Percentiles rank a stretch among this genome's conserved stretches.
Conservation (phyloP, 1,140 invertebrate species). For the Heliconius melpomene region DNA sequence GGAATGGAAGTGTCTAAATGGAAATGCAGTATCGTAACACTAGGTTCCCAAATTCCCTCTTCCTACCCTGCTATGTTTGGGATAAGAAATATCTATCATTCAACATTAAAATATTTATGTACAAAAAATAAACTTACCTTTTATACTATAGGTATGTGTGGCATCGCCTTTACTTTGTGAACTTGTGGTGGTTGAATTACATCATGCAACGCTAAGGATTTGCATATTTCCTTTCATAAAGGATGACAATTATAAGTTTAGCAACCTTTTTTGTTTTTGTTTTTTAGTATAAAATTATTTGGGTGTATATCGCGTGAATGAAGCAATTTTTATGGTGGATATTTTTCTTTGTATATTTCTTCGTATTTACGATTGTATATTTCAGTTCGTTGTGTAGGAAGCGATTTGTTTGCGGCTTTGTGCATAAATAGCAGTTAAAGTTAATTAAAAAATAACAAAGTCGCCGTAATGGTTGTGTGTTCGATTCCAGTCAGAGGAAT, state of each 20-base stretch:
- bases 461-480: too few species aligned
- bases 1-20: too few species aligned
- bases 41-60: too few species aligned
- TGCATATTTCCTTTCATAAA: conserved; percentile 42
- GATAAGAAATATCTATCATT: background rate
- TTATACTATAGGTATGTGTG: background rate
- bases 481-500: too few species aligned
- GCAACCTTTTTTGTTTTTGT: conserved; percentile 17
- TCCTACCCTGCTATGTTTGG: too few species aligned
- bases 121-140: background rate
- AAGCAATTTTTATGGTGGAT: background rate
- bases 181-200: conserved; percentile 43
- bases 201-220: conserved; percentile 51
- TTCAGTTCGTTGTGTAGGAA: background rate
- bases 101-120: background rate
- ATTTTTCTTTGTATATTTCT: background rate
- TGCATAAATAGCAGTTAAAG: too few species aligned
- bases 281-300: background rate
- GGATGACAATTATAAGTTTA: conserved; percentile 48
- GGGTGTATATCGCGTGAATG: conserved; percentile 15
- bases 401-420: too few species aligned
- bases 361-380: background rate
- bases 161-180: conserved; percentile 26
- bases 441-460: too few species aligned
- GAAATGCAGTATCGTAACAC: too few species aligned